phyloP scores from a whole-genome alignment of 2,888 invertebrate species.

The Caenorhabditis plicata region DNA sequence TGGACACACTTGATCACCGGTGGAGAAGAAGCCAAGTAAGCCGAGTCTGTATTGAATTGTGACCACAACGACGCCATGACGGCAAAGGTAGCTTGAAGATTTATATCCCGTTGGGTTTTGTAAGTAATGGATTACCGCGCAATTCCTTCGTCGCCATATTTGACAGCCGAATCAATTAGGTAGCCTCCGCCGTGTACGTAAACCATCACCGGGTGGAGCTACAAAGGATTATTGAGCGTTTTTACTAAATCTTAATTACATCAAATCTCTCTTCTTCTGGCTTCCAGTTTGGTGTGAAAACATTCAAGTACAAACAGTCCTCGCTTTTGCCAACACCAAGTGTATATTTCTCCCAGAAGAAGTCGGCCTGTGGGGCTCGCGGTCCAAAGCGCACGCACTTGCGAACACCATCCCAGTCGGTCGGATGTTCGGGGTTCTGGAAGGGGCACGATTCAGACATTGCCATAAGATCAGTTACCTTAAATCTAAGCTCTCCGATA shows the following conservation, averaged over 20 bases:
- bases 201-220: constrained; percentile 49
- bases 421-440: constrained; percentile 47
- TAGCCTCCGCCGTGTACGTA: constrained; percentile 53
- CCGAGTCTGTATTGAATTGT: constrained; percentile 55
- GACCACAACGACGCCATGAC: constrained; percentile 52
- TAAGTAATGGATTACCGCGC: constrained; percentile 24
- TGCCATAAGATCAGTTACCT: constrained; percentile 17
- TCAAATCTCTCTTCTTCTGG: constrained; percentile 6
- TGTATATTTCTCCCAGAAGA: constrained; percentile 47
- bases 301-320: constrained; percentile 57
- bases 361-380: constrained; percentile 53
- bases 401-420: constrained; percentile 48
- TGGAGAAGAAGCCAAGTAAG: constrained; percentile 58
- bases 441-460: background rate
- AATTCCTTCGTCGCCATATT: constrained; percentile 53
- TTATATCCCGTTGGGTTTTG: background rate
- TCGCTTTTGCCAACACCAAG: constrained; percentile 50
- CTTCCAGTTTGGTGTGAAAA: constrained; percentile 55
- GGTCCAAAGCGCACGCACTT: constrained; percentile 40
- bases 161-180: constrained; percentile 47
- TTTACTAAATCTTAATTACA: background rate
- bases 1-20: constrained; percentile 52
- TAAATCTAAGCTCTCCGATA: constrained; percentile 54
- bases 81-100: constrained; percentile 39
- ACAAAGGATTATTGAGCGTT: constrained; percentile 3